Evolutionary conservation across 1,140 invertebrate species (phyloP), one percentile per base, ranked within the genome.

Genomic region (Penaeus indicus): DNA sequence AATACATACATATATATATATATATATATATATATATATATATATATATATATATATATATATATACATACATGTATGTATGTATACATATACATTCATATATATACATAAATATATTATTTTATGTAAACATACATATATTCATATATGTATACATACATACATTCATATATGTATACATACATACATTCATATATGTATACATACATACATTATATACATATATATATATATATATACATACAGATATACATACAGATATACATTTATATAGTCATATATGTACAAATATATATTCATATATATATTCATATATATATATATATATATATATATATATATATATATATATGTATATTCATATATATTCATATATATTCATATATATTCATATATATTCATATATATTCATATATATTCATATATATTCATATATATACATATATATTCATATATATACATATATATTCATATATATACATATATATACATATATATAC

Each of bases 1-100:
- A 25, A 75, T 60, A 83, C 61, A 38, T 81, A 72, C 25, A 27
- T 90, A 87, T 75, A 75, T 75, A 75, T 75, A 75, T 75, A 75
- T 75, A 75, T 75, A 75, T 75, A 22, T 69, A 75, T 75, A 75
- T 75, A 75, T 75, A 75, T 75, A 22, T 75, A 75, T 75, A 75
- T 75, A 75, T 75, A 72, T 72, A 72, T 72, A 72, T 72, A 72
- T 72, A 72, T 72, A 72, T 2, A 75, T 75, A 75, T n/a, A 75
- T 75, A 75, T 75, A n/a, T 75, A 75, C 13, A 54, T 54, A 10
- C 47, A 10, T 54, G 13, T 3, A 54, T 54, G 8, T 10, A 54
- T 10, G 11, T 5, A 54, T 10, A 54, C 13, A 54, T 10, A 54
- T 10, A 54, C 13, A 54, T 10, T n/a, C n/a, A n/a, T n/a, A n/a